Percentiles rank a stretch among this genome's conserved stretches.
Evolutionary conservation across 2,888 invertebrate species (phyloP).

Genomic region (Cyaniris semiargus): DNA sequence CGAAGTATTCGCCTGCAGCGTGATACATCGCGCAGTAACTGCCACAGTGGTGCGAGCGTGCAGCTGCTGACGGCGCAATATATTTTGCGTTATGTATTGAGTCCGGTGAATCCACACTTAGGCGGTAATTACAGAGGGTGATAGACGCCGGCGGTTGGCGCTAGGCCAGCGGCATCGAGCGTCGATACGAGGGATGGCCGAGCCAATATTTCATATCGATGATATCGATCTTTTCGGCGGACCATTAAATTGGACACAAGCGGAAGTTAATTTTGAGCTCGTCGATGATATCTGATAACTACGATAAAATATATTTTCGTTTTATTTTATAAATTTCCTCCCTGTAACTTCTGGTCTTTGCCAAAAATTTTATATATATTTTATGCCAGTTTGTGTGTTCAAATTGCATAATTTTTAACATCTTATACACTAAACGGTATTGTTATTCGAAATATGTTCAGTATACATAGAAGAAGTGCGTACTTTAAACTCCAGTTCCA

Average conservation of each 20-base stretch:
- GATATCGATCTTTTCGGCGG: slow-evolving; percentile 44
- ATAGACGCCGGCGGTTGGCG: slow-evolving; percentile 43
- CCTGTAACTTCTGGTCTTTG: neutral
- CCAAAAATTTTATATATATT: neutral
- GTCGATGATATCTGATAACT: slow-evolving; percentile 31
- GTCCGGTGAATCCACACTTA: slow-evolving; percentile 41
- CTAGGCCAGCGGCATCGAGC: slow-evolving; percentile 41
- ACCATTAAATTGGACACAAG: slow-evolving; percentile 43
- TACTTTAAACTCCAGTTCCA: too few species aligned
- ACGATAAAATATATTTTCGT: slow-evolving; percentile 35
- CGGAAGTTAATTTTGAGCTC: slow-evolving; percentile 44
- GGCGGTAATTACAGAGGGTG: slow-evolving; percentile 43
- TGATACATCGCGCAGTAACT: slow-evolving; percentile 41
- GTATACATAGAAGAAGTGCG: too few species aligned
- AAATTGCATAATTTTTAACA: neutral
- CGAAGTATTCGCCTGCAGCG: slow-evolving; percentile 33
- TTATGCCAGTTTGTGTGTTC: neutral
- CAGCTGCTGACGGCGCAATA: slow-evolving; percentile 43
- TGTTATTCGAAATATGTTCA: too few species aligned
- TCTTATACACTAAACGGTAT: too few species aligned
- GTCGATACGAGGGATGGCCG: slow-evolving; percentile 42
- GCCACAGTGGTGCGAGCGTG: slow-evolving; percentile 37
- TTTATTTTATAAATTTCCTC: slow-evolving; percentile 17
- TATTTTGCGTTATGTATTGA: slow-evolving; percentile 41
- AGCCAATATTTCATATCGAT: slow-evolving; percentile 44